A percentile compares a stretch with the other conserved stretches of the same genome.
These are phyloP conservation scores for Mohoua ochrocephala DNA, from an alignment of 2,113 vertebrate species.

Conservation along the genomic window DNA sequence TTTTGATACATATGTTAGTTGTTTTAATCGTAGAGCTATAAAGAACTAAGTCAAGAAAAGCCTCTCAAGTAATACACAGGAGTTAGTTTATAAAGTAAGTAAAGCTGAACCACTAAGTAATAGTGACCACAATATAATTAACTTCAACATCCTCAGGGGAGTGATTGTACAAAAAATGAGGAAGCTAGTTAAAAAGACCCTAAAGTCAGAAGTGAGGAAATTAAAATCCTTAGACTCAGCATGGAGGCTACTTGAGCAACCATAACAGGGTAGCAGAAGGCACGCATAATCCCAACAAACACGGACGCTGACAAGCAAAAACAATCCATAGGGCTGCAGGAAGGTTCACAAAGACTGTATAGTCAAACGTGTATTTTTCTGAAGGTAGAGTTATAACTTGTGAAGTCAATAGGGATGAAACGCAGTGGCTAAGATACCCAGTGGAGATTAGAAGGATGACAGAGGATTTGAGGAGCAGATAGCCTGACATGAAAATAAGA, in stretches of 20 bases:
- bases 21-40: constrained; percentile 26
- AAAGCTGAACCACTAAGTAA: constrained; percentile 61
- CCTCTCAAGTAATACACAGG: constrained; percentile 19
- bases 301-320: constrained; percentile 2
- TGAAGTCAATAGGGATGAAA: constrained; percentile 31
- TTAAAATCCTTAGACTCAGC: constrained; percentile 69
- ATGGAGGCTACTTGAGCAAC: constrained; percentile 59
- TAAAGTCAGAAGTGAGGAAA: constrained; percentile 66
- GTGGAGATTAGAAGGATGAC: constrained; percentile 58
- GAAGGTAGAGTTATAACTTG: constrained; percentile 5
- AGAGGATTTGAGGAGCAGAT: constrained; percentile 52
- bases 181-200: constrained; percentile 71
- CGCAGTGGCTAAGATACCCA: neutral
- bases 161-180: constrained; percentile 53
- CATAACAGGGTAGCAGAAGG: constrained; percentile 45
- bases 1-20: constrained; percentile 40
- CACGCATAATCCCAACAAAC: constrained; percentile 8
- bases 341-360: neutral
- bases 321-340: neutral
- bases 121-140: constrained; percentile 71
- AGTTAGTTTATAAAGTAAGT: constrained; percentile 59
- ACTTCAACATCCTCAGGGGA: constrained; percentile 64
- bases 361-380: neutral
- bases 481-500: constrained; percentile 52
- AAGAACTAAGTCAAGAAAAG: constrained; percentile 39